A percentile compares a stretch with the other conserved stretches of the same genome.
These are phyloP conservation scores for Panthera tigris DNA, from an alignment of 2,113 vertebrate species.

Conservation along the genomic window DNA sequence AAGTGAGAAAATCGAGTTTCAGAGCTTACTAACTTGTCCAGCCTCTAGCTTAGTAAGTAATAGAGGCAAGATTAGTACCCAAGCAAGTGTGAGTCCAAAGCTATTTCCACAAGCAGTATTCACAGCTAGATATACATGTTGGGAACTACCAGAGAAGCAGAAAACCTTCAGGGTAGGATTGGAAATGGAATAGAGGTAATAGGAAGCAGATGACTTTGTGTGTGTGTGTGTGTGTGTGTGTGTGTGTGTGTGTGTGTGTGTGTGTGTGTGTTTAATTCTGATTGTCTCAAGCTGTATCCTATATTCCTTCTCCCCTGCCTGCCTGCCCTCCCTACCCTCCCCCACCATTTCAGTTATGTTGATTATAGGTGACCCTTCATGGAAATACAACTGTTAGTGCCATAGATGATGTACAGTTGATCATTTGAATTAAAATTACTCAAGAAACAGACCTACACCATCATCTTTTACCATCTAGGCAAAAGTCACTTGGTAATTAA, in stretches of 20 bases:
- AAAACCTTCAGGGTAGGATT: neutral
- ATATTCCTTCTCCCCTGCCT: neutral
- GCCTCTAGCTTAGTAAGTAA: neutral
- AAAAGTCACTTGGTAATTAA: neutral
- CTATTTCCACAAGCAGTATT: neutral
- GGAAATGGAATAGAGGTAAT: neutral
- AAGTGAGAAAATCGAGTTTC: neutral
- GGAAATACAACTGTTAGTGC: neutral
- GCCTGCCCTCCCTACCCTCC: neutral
- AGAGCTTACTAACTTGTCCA: neutral
- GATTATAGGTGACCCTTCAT: neutral
- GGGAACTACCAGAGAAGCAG: neutral
- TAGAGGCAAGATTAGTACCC: neutral
- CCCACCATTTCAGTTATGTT: neutral
- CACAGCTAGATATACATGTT: neutral
- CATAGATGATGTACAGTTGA: neutral
- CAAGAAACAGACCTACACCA: neutral
- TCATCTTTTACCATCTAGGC: neutral
- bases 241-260: neutral
- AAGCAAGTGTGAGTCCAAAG: neutral
- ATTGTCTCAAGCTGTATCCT: neutral
- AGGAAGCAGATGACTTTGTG: neutral
- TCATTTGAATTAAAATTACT: slow-evolving; percentile 13
- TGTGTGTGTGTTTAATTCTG: neutral
- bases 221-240: no score